Percentiles rank a stretch among this genome's conserved stretches.
phyloP scores from a whole-genome alignment of 2,113 vertebrate genomes.

The Protomyctophum bolini region DNA sequence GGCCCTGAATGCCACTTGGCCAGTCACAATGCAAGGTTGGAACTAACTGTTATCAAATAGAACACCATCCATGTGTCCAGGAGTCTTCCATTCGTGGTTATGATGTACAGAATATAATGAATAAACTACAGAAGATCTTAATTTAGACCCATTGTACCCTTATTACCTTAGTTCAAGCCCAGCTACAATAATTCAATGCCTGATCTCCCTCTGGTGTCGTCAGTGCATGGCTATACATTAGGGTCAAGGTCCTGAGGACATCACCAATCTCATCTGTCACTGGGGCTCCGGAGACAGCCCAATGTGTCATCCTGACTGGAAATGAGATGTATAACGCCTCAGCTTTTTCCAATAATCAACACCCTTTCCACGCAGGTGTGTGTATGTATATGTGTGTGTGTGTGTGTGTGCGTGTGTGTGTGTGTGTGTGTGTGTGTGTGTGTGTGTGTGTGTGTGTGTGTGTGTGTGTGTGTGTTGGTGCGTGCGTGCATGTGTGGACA shows the following conservation, averaged over 20 bases:
- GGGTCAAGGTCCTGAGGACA: constrained; percentile 55
- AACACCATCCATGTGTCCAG: no score
- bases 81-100: no score
- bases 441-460: constrained; percentile 3
- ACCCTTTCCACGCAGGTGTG: constrained; percentile 42
- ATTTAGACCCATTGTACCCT: not conserved
- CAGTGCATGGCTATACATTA: constrained; percentile 55
- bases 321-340: constrained; percentile 78
- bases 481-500: constrained; percentile 27
- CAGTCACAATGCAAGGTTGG: no score
- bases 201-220: constrained; percentile 35
- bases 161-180: no score
- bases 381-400: constrained; percentile 16
- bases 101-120: no score
- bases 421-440: not conserved
- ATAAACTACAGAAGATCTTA: no score
- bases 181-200: not conserved
- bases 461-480: constrained; percentile 32
- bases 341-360: constrained; percentile 69
- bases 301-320: constrained; percentile 60
- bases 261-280: constrained; percentile 8
- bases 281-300: constrained; percentile 43
- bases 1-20: no score
- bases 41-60: no score
- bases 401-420: not conserved